These are phyloP conservation scores for Ichneumoninae sp. DNA, from an alignment of 2,888 invertebrate species.

Conservation along the genomic window DNA sequence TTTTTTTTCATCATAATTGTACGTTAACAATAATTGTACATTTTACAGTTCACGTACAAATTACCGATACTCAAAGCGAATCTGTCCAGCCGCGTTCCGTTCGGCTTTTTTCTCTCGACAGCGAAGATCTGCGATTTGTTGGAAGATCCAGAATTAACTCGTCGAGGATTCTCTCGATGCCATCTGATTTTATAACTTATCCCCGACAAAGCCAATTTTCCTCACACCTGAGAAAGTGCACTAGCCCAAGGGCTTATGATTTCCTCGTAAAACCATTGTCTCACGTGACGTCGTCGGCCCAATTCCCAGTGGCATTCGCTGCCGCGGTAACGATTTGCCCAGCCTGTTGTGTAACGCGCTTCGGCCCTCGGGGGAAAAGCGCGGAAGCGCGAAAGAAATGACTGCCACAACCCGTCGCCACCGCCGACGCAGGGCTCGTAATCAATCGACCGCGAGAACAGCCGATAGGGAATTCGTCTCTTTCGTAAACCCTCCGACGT, in stretches of 20 bases:
- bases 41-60: background rate
- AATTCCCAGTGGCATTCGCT: slow-evolving; percentile 41
- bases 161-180: background rate
- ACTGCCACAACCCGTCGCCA: slow-evolving; percentile 26
- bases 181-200: background rate
- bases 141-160: background rate
- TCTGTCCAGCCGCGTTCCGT: background rate
- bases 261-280: slow-evolving; percentile 51
- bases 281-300: slow-evolving; percentile 30
- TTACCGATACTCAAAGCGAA: background rate
- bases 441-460: slow-evolving; percentile 62
- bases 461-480: slow-evolving; percentile 8
- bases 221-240: slow-evolving; percentile 16
- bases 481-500: background rate
- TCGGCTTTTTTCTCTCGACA: background rate
- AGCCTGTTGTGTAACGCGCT: slow-evolving; percentile 64
- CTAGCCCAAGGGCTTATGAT: slow-evolving; percentile 21
- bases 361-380: slow-evolving; percentile 56
- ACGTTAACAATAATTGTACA: too few species aligned
- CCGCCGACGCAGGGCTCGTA: slow-evolving; percentile 36
- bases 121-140: background rate
- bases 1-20: too few species aligned
- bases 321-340: slow-evolving; percentile 57
- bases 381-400: slow-evolving; percentile 51
- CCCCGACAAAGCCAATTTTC: background rate